Percentiles rank a stretch among this genome's conserved stretches.
Evolutionary conservation across 1,140 invertebrate genomes (phyloP).

Genomic region (Aplysia californica): DNA sequence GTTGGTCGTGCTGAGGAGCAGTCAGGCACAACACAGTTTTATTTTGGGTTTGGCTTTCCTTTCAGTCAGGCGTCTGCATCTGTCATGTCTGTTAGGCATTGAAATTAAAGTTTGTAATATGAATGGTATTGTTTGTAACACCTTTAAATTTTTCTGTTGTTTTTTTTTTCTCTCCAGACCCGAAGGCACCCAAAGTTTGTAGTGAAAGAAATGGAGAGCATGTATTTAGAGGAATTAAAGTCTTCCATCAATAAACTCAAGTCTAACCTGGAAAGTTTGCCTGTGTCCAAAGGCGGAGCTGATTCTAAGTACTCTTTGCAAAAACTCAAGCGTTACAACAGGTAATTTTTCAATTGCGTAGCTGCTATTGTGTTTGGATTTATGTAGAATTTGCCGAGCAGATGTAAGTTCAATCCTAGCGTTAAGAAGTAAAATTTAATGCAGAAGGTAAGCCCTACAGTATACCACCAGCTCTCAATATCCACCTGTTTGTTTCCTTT

Average conservation of each 20-base stretch:
- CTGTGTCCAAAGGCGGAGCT: conserved; percentile 96
- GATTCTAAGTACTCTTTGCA: conserved; percentile 97
- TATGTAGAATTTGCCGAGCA: neutral
- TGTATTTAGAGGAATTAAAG: conserved; percentile 98
- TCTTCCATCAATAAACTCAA: conserved; percentile 98
- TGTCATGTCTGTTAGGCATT: too few relatives aligned
- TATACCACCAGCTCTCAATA: too few relatives aligned
- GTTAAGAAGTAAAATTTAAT: neutral
- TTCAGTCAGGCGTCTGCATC: too few relatives aligned
- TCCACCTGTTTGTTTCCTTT: too few relatives aligned
- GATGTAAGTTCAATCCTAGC: neutral
- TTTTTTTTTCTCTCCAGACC: conserved; percentile 74
- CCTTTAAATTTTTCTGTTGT: neutral
- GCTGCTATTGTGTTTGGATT: neutral
- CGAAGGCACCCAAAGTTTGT: conserved; percentile 99
- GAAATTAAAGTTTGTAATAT: too few relatives aligned
- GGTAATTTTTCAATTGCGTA: conserved; percentile 71
- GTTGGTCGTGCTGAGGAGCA: too few relatives aligned
- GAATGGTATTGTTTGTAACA: too few relatives aligned
- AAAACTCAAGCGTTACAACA: conserved; percentile 95
- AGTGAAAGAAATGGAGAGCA: conserved; percentile 99
- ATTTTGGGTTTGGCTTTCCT: too few relatives aligned
- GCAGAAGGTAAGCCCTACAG: neutral
- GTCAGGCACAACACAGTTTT: too few relatives aligned
- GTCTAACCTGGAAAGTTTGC: conserved; percentile 98